A percentile compares a stretch with the other conserved stretches of the same genome.
phyloP scores from a whole-genome alignment of 2,797 vertebrate genomes.

The Triplophysa bombifrons region DNA sequence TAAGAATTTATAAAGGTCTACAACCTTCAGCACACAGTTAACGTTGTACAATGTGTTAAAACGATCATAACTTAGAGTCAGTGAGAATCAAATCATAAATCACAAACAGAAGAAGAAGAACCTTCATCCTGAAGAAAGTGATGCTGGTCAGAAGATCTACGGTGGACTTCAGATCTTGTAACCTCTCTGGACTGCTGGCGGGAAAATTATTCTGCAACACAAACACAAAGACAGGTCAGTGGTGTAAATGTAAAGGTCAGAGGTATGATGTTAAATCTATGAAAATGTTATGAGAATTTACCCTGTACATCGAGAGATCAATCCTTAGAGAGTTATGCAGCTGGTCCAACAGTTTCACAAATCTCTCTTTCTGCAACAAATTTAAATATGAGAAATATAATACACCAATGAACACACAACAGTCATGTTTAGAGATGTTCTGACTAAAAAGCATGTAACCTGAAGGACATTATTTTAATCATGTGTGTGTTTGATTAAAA shows the following conservation, averaged over 20 bases:
- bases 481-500: slow-evolving; percentile 5
- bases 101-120: slow-evolving; percentile 37
- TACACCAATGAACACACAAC: no score
- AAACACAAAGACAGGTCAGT: slow-evolving; percentile 21
- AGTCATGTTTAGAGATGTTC: no score
- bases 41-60: not conserved
- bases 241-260: not conserved
- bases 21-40: not conserved
- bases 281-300: slow-evolving; percentile 66
- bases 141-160: slow-evolving; percentile 90
- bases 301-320: slow-evolving; percentile 97
- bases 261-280: no score
- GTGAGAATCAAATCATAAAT: not conserved
- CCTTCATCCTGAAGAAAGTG: slow-evolving; percentile 91
- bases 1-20: not conserved
- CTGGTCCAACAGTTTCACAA: slow-evolving; percentile 96
- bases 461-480: not conserved
- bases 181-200: slow-evolving; percentile 84
- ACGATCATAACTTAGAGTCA: not conserved
- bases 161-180: slow-evolving; percentile 88
- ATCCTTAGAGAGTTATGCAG: slow-evolving; percentile 96
- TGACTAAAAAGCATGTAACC: no score
- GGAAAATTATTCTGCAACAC: slow-evolving; percentile 84
- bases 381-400: slow-evolving; percentile 63
- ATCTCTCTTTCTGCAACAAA: slow-evolving; percentile 92